phyloP scores from a whole-genome alignment of 2,888 invertebrate species.

The Pristionchus mayeri region DNA sequence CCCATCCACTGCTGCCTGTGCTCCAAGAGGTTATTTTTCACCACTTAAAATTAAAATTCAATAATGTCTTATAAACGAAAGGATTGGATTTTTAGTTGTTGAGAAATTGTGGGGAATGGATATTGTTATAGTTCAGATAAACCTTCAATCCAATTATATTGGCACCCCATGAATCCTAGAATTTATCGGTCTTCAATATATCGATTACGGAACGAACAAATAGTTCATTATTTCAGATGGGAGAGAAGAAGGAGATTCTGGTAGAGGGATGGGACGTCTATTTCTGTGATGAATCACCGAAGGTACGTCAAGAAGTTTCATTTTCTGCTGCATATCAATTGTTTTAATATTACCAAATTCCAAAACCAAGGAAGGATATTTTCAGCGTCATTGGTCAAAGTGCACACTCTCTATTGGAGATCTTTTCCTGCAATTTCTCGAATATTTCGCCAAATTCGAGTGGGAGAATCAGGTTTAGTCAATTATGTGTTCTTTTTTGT shows the following conservation, averaged over 20 bases:
- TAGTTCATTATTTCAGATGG: too few relatives aligned
- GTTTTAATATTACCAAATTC: background rate
- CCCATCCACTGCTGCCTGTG: background rate
- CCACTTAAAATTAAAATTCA: too few relatives aligned
- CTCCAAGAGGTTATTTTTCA: too few relatives aligned
- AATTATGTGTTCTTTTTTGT: background rate
- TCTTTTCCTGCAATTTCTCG: background rate
- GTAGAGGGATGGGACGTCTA: background rate
- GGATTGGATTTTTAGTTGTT: too few relatives aligned
- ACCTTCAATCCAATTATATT: too few relatives aligned
- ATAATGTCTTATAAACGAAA: too few relatives aligned
- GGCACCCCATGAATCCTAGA: too few relatives aligned
- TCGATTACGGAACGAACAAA: too few relatives aligned
- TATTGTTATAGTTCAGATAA: too few relatives aligned
- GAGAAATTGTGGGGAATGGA: too few relatives aligned
- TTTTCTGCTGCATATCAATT: background rate
- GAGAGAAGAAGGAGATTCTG: background rate
- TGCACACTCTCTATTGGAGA: background rate
- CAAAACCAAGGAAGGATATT: too few relatives aligned
- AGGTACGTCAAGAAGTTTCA: background rate
- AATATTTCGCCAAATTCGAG: background rate
- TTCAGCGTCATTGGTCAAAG: background rate
- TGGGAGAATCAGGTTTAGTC: background rate
- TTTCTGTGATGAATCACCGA: background rate
- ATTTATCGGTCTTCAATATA: too few relatives aligned